A percentile compares a stretch with the other conserved stretches of the same genome.
phyloP scores from a whole-genome alignment of 2,888 invertebrate species.

The Camponotus fellah region DNA sequence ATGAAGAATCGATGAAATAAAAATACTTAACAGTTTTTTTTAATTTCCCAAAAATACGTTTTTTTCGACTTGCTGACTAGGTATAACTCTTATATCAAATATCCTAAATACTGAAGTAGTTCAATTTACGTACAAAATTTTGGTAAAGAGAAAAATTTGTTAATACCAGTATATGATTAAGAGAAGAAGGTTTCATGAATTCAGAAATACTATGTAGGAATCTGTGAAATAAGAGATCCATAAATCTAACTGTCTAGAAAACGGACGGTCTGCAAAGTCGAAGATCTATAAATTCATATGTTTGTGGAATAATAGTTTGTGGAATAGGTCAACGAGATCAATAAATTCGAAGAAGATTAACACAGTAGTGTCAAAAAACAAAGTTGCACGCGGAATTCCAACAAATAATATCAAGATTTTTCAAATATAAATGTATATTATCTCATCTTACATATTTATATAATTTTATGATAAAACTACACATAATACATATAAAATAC shows the following conservation, averaged over 20 bases:
- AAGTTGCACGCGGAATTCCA: background rate
- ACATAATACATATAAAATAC: background rate
- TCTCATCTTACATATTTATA: conserved; percentile 1
- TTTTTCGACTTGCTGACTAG: too few species aligned
- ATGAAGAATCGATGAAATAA: too few species aligned
- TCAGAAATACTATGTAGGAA: conserved; percentile 10
- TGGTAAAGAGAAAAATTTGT: background rate
- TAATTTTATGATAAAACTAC: background rate
- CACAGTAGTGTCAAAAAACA: background rate
- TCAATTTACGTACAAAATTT: background rate
- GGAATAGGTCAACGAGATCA: conserved; percentile 7
- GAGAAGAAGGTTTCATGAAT: conserved; percentile 8
- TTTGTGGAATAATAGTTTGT: conserved; percentile 36
- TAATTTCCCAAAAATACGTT: too few species aligned
- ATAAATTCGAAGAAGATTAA: background rate
- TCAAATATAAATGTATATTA: background rate
- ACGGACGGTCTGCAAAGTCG: background rate
- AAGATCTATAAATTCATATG: conserved; percentile 29
- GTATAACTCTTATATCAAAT: background rate
- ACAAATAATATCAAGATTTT: background rate
- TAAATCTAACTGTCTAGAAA: conserved; percentile 37
- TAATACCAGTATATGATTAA: background rate
- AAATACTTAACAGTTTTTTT: too few species aligned
- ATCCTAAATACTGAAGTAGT: background rate
- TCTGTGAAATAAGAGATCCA: conserved; percentile 17